Evolutionary conservation across 2,797 vertebrate genomes (phyloP).

Genomic region (Dicrostonyx torquatus): DNA sequence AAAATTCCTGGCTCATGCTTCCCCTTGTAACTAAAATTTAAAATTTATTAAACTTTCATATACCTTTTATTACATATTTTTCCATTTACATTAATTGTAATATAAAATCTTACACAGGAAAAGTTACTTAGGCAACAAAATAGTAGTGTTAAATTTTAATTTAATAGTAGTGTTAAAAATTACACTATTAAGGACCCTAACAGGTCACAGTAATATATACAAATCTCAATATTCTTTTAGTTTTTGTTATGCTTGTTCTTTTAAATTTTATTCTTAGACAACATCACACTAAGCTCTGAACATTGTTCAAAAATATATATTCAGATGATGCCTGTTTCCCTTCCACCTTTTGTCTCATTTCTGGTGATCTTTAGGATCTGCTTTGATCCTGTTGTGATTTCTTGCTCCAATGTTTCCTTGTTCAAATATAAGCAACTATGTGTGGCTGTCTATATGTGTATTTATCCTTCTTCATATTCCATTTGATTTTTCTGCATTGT

Average conservation of each 20-base stretch:
- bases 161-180: too few species aligned
- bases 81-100: background rate
- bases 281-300: background rate
- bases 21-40: slow-evolving; percentile 39
- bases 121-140: slow-evolving; percentile 14
- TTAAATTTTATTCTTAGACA: background rate
- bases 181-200: background rate
- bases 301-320: background rate
- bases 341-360: background rate
- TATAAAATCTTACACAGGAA: background rate
- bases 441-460: too few species aligned
- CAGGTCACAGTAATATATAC: background rate
- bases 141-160: too few species aligned
- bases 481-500: background rate
- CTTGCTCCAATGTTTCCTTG: background rate
- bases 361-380: background rate
- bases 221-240: background rate
- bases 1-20: background rate
- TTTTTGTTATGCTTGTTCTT: background rate
- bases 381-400: background rate
- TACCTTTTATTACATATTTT: background rate
- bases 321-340: background rate
- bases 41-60: slow-evolving; percentile 1
- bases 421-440: background rate
- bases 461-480: background rate